Evolutionary conservation across 2,888 invertebrate genomes (phyloP).

Genomic region (Scrobipalpa costella): DNA sequence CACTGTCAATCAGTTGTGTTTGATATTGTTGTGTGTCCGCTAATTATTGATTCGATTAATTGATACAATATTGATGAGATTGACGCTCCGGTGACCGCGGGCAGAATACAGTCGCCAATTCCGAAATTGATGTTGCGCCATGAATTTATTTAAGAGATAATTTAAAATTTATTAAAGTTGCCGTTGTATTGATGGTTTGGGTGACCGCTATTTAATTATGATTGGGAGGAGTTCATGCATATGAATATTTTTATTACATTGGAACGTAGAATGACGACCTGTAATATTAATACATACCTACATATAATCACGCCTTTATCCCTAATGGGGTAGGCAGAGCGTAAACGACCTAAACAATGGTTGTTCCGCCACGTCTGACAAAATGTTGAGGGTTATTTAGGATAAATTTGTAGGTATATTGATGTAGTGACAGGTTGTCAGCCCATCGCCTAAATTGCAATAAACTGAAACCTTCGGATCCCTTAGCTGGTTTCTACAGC

Average conservation of each 20-base stretch:
- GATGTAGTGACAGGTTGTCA: too few relatives aligned
- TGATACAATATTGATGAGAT: slow-evolving; percentile 44
- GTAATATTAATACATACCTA: background rate
- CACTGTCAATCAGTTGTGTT: slow-evolving; percentile 47
- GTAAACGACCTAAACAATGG: too few relatives aligned
- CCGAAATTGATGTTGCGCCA: slow-evolving; percentile 11
- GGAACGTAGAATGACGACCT: background rate
- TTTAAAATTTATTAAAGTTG: slow-evolving; percentile 15
- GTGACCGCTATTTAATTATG: slow-evolving; percentile 14
- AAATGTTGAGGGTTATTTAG: too few relatives aligned
- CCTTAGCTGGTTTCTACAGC: too few relatives aligned
- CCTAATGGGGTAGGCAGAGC: too few relatives aligned
- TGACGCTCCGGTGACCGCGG: slow-evolving; percentile 25
- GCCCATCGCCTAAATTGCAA: too few relatives aligned
- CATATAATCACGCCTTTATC: too few relatives aligned
- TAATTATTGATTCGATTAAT: slow-evolving; percentile 56
- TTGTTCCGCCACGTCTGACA: too few relatives aligned
- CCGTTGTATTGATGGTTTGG: background rate
- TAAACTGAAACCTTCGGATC: too few relatives aligned
- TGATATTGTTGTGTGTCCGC: slow-evolving; percentile 44
- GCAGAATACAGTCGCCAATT: background rate
- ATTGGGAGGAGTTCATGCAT: background rate
- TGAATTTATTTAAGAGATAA: slow-evolving; percentile 15
- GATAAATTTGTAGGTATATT: too few relatives aligned
- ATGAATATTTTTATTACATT: background rate